A percentile compares a stretch with the other conserved stretches of the same genome.
Conservation (phyloP, 2,888 invertebrate species). For the Timema podura region DNA sequence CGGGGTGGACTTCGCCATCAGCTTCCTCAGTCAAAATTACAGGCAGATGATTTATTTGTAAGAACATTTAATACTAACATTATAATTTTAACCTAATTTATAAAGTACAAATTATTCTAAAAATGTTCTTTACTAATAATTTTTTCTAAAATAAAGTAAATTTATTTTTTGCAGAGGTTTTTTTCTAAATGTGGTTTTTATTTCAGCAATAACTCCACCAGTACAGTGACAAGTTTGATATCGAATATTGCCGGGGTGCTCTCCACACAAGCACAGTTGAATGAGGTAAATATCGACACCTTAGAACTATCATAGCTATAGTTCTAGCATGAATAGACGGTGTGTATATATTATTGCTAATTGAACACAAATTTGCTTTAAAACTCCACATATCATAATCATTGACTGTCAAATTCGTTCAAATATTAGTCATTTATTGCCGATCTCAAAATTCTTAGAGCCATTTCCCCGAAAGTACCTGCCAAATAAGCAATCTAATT, state of each 20-base stretch:
- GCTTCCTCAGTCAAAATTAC: neutral
- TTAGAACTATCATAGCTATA: neutral
- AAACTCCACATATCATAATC: no score
- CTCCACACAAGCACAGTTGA: neutral
- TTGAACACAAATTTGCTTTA: no score
- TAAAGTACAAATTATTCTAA: neutral
- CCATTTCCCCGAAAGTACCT: neutral
- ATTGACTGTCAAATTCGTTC: no score
- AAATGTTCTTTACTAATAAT: no score
- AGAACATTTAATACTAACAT: neutral
- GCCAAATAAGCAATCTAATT: neutral
- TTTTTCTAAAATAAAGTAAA: neutral
- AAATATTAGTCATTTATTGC: no score
- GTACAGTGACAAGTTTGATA: neutral
- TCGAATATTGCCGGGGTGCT: neutral
- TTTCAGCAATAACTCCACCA: neutral
- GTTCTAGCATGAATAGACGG: no score
- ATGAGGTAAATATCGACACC: neutral
- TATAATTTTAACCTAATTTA: neutral
- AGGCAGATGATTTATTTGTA: no score
- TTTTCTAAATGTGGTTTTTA: neutral
- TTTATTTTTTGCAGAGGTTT: no score
- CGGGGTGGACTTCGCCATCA: conserved; percentile 1
- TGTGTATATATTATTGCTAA: no score
- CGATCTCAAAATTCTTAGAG: neutral